Base-by-base conservation (phyloP, 2,797 vertebrate genomes). In the Anomalospiza imberbis region DNA sequence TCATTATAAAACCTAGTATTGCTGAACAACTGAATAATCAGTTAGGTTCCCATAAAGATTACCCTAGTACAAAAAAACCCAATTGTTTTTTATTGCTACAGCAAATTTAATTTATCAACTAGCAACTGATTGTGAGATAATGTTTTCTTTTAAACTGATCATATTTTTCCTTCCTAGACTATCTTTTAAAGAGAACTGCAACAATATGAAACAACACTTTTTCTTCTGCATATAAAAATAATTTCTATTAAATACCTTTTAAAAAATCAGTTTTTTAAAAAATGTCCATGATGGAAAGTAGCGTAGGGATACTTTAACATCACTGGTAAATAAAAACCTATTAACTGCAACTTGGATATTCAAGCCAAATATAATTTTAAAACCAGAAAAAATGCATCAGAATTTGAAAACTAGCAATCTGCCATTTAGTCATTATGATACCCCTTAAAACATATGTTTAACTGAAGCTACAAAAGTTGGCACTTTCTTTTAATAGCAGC, bases 401-500 rank as follows among this genome's bases (percentile, higher is more conserved):
- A 90, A 90, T 42, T 79, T 63, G 88, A 82, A 73, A 94, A 53
- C 34, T n/a, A 88, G 57, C 71, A 85, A 73, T 66, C 54, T 94
- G 66, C 48, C 60, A 84, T 60, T 92, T 62, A 93, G 66, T 81
- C 45, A 74, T 79, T 80, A 88, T 32, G 42, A 61, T 48, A 51
- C 13, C 44, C 60, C 61, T 67, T 74, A 82, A 91, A 93, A 93
- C 29, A 26, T 60, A 70, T 24, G 53, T 61, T 81, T 73, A 82
- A 79, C 17, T 66, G 76, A 77, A 89, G 71, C 72, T 74, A 54
- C 22, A 17, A 13, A 63, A 91, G 77, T 94, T 94, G 74, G 85
- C 68, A 87, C 42, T 86, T 95, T 48, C 57, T 79, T 72, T 81
- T 87, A 94, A 94, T 40, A 81, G 78, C 38, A 96, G 67, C 74